These are phyloP conservation scores for Promerops cafer DNA, from an alignment of 2,113 vertebrate genomes.

Conservation along the genomic window DNA sequence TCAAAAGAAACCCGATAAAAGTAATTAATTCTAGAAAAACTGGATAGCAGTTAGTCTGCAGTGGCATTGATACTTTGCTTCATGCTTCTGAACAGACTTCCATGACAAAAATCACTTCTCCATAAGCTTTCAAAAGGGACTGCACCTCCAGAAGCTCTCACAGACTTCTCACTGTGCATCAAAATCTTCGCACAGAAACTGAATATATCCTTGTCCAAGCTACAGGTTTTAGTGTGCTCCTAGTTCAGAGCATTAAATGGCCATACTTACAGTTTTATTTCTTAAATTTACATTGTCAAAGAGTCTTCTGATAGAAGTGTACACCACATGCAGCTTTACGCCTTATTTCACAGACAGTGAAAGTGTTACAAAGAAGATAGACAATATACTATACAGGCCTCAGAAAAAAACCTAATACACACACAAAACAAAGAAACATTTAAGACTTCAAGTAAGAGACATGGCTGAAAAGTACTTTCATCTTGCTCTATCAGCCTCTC, in stretches of 20 bases:
- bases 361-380: neutral
- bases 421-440: neutral
- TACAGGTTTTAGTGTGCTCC: neutral
- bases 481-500: neutral
- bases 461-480: neutral
- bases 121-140: neutral
- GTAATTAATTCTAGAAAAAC: neutral
- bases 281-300: neutral
- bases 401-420: neutral
- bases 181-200: neutral
- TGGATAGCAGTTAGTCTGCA: neutral
- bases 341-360: neutral
- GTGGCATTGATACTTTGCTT: neutral
- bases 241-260: neutral
- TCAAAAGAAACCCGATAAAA: neutral
- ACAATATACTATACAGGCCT: neutral
- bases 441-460: slow-evolving; percentile 15
- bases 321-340: neutral
- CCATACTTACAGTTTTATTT: neutral
- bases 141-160: neutral
- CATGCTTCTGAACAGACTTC: neutral
- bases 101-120: neutral
- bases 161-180: neutral
- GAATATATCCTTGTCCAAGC: neutral
- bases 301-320: neutral